A percentile compares a stretch with the other conserved stretches of the same genome.
Conservation (phyloP, 2,113 vertebrate species). For the Embiotoca jacksoni region DNA sequence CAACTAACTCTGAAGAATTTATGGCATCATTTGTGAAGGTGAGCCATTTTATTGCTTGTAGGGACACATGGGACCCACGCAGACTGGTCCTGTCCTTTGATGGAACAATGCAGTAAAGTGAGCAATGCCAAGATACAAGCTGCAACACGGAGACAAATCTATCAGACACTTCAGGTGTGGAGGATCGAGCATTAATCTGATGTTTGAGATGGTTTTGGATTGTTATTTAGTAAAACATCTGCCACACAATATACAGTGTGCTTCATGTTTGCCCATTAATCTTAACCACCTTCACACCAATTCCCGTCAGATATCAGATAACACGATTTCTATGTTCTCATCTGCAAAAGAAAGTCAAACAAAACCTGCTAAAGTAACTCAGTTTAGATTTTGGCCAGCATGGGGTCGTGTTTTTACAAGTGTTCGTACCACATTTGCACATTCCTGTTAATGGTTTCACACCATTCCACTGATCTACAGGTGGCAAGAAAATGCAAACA, state of each 20-base stretch:
- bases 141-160: conserved; percentile 13
- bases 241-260: too few relatives aligned
- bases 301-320: not conserved
- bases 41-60: conserved; percentile 58
- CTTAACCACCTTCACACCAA: not conserved
- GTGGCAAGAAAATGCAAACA: not conserved
- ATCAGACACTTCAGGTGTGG: not conserved
- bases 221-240: not conserved
- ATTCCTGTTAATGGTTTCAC: conserved; percentile 6
- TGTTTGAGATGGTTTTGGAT: not conserved
- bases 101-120: conserved; percentile 55
- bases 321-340: too few relatives aligned
- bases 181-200: conserved; percentile 1
- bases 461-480: not conserved
- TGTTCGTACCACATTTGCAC: conserved; percentile 1
- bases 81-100: conserved; percentile 46
- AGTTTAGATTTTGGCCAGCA: too few relatives aligned
- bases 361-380: too few relatives aligned
- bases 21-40: conserved; percentile 73
- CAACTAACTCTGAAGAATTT: conserved; percentile 61
- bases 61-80: conserved; percentile 45
- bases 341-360: too few relatives aligned
- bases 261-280: not conserved
- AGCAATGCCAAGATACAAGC: not conserved
- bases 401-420: not conserved